Evolutionary conservation across 2,113 vertebrate species (phyloP), one percentile per base, ranked within the genome.

Genomic region (Scolopax mira): DNA sequence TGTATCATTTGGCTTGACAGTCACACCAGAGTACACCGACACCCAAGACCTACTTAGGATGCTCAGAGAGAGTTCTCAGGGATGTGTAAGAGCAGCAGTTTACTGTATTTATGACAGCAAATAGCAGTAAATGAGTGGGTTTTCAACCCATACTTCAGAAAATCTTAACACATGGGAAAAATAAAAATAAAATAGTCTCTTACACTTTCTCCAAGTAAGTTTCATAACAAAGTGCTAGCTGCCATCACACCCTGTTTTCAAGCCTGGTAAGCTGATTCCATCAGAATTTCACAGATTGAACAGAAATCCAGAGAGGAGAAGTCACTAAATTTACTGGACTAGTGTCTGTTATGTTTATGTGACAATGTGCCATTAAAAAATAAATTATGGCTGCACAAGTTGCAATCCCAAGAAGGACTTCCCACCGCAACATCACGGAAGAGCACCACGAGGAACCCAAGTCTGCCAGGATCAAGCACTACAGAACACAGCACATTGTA

Each of bases 361-460:
- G 37, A 92, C 79, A 7, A 66, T 10, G 10, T 1, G 0, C 30
- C 75, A 73, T 46, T 73, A 65, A 78, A 78, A 93, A 79, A 77
- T 18, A 75, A 75, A 82, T 18, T 30, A 46, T 3, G 14, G 37
- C 58, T 60, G 37, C n/a, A 69, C 12, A 79, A 91, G 33, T 3
- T 44, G 35, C 48, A 35, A 83, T 49, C 21, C 17, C 10, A 75
- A 75, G 42, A 44, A 82, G 33, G 22, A 62, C 27, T 46, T 66
- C 41, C 41, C 21, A 69, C 1, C 0, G 2, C 19, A 55, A 51
- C 35, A 44, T 44, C 60, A 33, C 14, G 15, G 24, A 77, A 51
- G 1, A 64, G 54, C 28, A 37, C 51, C 39, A 39, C 0, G 0
- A 73, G 41, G 46, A 73, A 73, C 7, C 1, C 37, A 54, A 31